Evolutionary conservation across 2,797 vertebrate genomes (phyloP), one percentile per base, ranked within the genome.

Genomic region (Monodelphis domestica): DNA sequence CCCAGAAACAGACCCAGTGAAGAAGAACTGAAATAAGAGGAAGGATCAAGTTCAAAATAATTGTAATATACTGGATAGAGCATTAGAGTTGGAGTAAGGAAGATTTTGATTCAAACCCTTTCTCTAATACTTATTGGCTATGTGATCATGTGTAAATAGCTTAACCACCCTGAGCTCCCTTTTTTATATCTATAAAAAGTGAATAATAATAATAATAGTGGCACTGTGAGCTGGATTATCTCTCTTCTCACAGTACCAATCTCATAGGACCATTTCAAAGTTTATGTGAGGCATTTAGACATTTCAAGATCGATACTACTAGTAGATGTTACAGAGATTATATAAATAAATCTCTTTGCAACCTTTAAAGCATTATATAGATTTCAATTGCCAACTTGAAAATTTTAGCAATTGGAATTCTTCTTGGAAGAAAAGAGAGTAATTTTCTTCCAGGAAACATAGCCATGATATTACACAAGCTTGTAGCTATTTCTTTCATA

Each of bases 381-480:
- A 84, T 84, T 45, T 11, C 57, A 50, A 50, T 84, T 84, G 24
- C 78, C 6, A 54, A 89, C 10, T 95, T 91, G 93, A 91, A 78
- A 54, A 12, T 11, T 29, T 52, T 78, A 90, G 54, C 21, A 33
- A 93, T 93, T 89, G 54, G 54, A 10, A 7, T 89, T 63, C 89
- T 93, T 78, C 70, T 92, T 91, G 54, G 78, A 93, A 94, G 88
- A 96, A 93, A 84, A 84, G 10, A 84, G 70, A 84, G 50, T 84
- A 84, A 50, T 84, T 84, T 84, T 84, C 38, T 84, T 26, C 70
- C 53, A 52, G 45, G 93, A 95, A 90, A 90, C 59, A 54, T 15
- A 94, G 91, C 87, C 87, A 88, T 26, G 54, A 90, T 95, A 94
- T 92, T 92, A 90, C 90, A 95, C 89, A 53, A 93, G 21, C 63